A percentile compares a stretch with the other conserved stretches of the same genome.
phyloP scores from a whole-genome alignment of 2,113 vertebrate genomes.

The Chaetodon auriga region DNA sequence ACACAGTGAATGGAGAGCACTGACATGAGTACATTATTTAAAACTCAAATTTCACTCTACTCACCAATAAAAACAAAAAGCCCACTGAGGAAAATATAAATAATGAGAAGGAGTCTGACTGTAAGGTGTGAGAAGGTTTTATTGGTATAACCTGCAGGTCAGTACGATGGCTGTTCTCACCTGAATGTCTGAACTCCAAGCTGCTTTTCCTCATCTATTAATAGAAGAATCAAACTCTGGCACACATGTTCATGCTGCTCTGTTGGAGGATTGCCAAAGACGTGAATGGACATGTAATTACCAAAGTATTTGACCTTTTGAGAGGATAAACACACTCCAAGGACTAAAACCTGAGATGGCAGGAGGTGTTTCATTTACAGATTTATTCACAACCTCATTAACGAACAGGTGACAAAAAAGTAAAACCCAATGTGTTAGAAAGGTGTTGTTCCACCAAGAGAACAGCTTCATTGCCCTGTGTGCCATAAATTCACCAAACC shows the following conservation, averaged over 20 bases:
- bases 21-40: neutral
- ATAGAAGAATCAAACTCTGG: slow-evolving; percentile 42
- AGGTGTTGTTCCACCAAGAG: neutral
- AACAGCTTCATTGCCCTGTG: neutral
- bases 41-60: neutral
- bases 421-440: neutral
- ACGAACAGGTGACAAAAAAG: neutral
- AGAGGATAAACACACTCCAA: neutral
- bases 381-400: neutral
- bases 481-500: neutral
- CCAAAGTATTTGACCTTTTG: neutral
- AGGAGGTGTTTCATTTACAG: neutral
- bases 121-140: neutral
- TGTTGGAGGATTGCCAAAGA: slow-evolving; percentile 16
- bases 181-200: slow-evolving; percentile 27
- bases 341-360: neutral
- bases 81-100: neutral
- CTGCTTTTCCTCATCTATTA: slow-evolving; percentile 41
- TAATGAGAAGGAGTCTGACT: neutral
- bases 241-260: neutral
- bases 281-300: slow-evolving; percentile 15
- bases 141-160: neutral
- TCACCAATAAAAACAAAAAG: too few relatives aligned
- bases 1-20: neutral
- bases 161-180: neutral